These are phyloP conservation scores for Otocyon megalotis DNA, from an alignment of 2,113 vertebrate species.

Conservation along the genomic window DNA sequence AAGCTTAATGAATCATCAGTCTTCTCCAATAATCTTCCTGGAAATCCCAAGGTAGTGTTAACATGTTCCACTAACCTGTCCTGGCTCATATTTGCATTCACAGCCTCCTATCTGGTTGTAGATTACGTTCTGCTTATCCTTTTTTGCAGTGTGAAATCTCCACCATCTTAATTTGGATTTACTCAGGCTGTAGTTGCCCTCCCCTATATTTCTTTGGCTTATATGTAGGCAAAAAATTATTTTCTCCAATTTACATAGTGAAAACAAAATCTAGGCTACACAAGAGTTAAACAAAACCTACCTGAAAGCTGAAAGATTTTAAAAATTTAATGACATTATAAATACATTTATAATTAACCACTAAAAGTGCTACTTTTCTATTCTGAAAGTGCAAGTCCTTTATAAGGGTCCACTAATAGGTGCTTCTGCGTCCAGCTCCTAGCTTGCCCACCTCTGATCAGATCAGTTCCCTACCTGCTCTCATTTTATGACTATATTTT, in stretches of 20 bases:
- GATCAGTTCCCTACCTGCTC: background rate
- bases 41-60: background rate
- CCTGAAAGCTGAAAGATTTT: background rate
- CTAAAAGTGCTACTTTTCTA: background rate
- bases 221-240: background rate
- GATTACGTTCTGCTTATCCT: background rate
- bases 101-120: background rate
- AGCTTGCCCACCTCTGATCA: background rate
- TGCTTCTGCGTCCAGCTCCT: background rate
- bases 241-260: background rate
- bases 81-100: background rate
- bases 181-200: background rate
- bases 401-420: background rate
- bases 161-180: background rate
- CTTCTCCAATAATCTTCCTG: background rate
- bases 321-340: background rate
- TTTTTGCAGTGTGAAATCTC: rapidly evolving
- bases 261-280: background rate
- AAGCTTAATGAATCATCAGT: background rate
- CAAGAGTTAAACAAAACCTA: background rate
- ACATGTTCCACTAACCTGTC: background rate
- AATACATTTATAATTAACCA: background rate
- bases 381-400: background rate
- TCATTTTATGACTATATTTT: background rate
- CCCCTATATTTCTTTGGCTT: background rate